Conservation (phyloP, 1,140 invertebrate genomes). For the Anoplolepis gracilipes region DNA sequence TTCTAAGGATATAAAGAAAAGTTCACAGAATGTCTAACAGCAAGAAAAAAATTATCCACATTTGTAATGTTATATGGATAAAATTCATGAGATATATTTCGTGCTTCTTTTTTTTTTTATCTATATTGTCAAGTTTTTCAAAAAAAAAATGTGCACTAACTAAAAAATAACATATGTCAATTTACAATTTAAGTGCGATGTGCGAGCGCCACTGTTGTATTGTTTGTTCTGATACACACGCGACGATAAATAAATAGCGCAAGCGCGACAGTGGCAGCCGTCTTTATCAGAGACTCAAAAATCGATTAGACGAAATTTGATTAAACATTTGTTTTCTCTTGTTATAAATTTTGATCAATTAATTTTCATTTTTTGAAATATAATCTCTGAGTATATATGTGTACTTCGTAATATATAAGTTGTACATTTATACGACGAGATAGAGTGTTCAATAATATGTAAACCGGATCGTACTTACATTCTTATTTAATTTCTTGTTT, state of each 20-base stretch:
- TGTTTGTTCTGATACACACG: constrained; percentile 45
- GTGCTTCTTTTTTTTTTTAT: not conserved
- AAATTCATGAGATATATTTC: not conserved
- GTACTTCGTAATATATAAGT: not conserved
- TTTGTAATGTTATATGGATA: not conserved
- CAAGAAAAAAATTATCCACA: not conserved
- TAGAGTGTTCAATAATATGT: not conserved
- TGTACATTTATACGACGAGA: not conserved
- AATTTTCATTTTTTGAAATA: constrained; percentile 30
- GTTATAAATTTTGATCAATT: constrained; percentile 19
- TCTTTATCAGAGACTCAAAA: constrained; percentile 42
- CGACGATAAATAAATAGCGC: constrained; percentile 49
- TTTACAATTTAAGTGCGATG: constrained; percentile 50
- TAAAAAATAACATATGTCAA: constrained; percentile 49
- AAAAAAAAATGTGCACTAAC: constrained; percentile 26
- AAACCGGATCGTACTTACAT: not conserved
- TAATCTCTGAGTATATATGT: not conserved
- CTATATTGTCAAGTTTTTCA: not conserved
- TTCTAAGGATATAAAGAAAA: not conserved
- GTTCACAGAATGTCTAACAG: not conserved
- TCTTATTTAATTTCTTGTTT: not conserved
- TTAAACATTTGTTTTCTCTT: constrained; percentile 11
- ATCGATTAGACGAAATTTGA: constrained; percentile 32
- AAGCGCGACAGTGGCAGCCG: not conserved
- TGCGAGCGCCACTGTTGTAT: constrained; percentile 12